Evolutionary conservation across 2,113 vertebrate species (phyloP).

Genomic region (Tupaia tana): DNA sequence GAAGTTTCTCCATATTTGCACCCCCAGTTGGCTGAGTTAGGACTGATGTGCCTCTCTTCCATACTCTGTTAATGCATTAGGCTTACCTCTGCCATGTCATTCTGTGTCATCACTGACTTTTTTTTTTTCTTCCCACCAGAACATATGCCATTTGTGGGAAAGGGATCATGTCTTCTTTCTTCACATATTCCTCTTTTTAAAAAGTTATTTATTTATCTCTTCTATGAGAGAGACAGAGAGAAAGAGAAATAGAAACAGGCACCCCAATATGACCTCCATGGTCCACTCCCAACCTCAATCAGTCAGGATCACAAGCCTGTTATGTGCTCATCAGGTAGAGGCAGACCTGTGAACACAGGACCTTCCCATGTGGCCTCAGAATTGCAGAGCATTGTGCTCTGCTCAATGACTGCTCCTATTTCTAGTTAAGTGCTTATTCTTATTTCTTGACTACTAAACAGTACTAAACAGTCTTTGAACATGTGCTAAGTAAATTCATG

Average conservation of each 20-base stretch:
- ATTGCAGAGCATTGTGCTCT: no score
- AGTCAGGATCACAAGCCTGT: no score
- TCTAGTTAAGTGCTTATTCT: background rate
- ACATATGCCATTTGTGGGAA: background rate
- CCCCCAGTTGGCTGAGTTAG: background rate
- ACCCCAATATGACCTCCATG: no score
- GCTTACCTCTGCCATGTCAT: background rate
- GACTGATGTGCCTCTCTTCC: background rate
- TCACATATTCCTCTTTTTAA: background rate
- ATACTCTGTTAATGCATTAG: background rate
- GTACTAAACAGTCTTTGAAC: constrained; percentile 25
- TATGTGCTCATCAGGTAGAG: no score
- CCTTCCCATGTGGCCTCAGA: no score
- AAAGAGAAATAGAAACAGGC: no score
- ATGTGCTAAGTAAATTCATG: background rate
- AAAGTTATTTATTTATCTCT: no score
- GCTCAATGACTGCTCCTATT: background rate
- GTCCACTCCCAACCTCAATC: no score
- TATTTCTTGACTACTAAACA: background rate
- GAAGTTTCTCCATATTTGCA: background rate
- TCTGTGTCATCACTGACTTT: background rate
- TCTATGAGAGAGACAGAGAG: no score
- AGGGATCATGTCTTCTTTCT: background rate
- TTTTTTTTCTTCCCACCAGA: background rate
- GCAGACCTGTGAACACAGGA: no score